These are phyloP conservation scores for Lagopus muta DNA, from an alignment of 2,113 vertebrate genomes.

Conservation along the genomic window DNA sequence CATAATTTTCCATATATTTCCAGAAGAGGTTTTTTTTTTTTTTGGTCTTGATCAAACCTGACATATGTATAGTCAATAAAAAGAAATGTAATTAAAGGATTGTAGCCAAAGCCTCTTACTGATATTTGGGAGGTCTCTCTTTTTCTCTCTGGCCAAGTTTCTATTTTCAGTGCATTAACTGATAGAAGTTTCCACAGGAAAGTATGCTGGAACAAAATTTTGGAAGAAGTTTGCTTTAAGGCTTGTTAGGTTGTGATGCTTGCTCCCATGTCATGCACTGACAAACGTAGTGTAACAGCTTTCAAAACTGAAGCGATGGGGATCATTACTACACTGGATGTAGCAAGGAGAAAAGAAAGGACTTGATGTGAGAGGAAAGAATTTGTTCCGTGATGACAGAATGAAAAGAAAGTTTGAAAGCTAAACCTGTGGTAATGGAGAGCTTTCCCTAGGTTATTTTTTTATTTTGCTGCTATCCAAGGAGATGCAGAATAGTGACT, in stretches of 20 bases:
- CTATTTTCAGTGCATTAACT: neutral
- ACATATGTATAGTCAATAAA: neutral
- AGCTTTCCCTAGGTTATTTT: neutral
- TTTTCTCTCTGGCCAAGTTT: neutral
- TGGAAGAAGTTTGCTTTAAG: neutral
- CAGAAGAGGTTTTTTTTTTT: neutral
- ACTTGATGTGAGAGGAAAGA: neutral
- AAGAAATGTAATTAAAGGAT: neutral
- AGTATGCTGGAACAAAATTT: neutral
- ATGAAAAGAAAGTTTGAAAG: conserved; percentile 7
- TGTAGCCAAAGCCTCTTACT: neutral
- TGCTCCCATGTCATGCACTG: neutral
- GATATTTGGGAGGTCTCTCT: neutral
- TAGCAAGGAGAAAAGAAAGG: neutral
- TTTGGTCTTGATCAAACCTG: neutral
- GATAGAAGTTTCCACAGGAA: neutral
- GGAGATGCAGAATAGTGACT: neutral
- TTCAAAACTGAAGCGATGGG: neutral
- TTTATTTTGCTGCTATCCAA: neutral
- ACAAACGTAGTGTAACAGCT: neutral
- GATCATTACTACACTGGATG: neutral
- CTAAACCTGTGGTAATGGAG: neutral
- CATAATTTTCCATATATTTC: neutral
- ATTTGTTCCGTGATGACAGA: neutral
- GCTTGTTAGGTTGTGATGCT: neutral